phyloP scores from a whole-genome alignment of 2,113 vertebrate genomes.

The Castor canadensis region DNA sequence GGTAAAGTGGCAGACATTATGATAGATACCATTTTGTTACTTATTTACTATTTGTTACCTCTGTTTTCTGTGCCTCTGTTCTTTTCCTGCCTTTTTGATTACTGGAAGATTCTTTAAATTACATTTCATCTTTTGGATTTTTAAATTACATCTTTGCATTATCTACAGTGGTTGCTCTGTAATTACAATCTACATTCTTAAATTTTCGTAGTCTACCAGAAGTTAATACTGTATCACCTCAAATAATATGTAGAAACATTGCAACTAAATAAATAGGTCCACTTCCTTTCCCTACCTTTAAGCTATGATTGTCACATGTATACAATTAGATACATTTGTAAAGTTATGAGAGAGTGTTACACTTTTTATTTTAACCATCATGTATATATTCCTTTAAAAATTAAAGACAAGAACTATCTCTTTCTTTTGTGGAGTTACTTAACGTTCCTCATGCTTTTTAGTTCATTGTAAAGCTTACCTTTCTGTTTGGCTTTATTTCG shows the following conservation, averaged over 20 bases:
- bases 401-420: not conserved
- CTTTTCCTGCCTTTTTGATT: not conserved
- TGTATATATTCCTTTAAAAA: not conserved
- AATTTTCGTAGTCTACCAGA: not conserved
- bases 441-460: not conserved
- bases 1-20: not conserved
- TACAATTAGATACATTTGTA: not conserved
- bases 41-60: not conserved
- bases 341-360: not conserved
- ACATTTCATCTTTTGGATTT: not conserved
- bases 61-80: not conserved
- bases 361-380: slow-evolving; percentile 8
- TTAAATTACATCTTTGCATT: not conserved
- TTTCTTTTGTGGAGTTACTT: not conserved
- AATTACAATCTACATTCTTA: not conserved
- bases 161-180: not conserved
- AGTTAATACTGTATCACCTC: not conserved
- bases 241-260: slow-evolving; percentile 2
- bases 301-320: not conserved
- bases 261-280: not conserved
- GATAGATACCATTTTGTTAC: not conserved
- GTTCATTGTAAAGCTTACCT: not conserved
- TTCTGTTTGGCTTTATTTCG: not conserved
- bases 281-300: not conserved
- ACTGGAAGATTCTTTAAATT: not conserved